Percentiles rank a stretch among this genome's conserved stretches.
Conservation (phyloP, 1,140 invertebrate genomes). For the Fopius arisanus region DNA sequence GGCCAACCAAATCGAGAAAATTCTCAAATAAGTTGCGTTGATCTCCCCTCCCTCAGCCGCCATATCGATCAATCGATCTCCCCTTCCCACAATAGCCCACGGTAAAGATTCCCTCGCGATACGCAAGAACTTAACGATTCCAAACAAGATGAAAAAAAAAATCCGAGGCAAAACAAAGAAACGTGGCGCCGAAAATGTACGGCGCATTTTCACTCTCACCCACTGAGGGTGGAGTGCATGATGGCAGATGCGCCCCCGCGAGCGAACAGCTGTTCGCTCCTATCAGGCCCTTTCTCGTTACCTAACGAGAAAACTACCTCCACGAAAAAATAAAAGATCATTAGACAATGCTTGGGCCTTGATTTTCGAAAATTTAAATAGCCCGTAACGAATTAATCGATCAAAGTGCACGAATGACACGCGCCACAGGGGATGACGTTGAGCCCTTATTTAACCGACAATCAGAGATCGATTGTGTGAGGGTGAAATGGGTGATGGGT, state of each 20-base stretch:
- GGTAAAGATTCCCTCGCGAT: background rate
- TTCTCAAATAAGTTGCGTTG: too few relatives aligned
- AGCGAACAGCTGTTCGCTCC: constrained; percentile 51
- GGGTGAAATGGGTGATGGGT: background rate
- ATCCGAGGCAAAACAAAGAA: background rate
- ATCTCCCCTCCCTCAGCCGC: too few relatives aligned
- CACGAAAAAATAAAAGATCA: constrained; percentile 1
- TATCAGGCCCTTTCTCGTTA: constrained; percentile 43
- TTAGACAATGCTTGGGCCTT: background rate
- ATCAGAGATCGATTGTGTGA: background rate
- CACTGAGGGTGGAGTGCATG: constrained; percentile 1
- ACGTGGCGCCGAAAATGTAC: constrained; percentile 8
- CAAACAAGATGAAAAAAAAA: constrained; percentile 6
- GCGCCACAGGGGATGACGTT: background rate
- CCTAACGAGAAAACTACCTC: background rate
- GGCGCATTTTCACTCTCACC: constrained; percentile 9
- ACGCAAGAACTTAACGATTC: background rate
- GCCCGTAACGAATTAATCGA: too few relatives aligned
- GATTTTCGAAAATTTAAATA: too few relatives aligned
- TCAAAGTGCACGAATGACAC: background rate
- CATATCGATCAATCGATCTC: constrained; percentile 4
- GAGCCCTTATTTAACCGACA: background rate
- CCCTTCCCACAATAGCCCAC: background rate
- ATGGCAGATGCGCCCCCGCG: constrained; percentile 51
- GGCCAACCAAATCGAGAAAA: too few relatives aligned